Percentiles rank a stretch among this genome's conserved stretches.
phyloP scores from a whole-genome alignment of 2,888 invertebrate species.

The Mythimna loreyi region DNA sequence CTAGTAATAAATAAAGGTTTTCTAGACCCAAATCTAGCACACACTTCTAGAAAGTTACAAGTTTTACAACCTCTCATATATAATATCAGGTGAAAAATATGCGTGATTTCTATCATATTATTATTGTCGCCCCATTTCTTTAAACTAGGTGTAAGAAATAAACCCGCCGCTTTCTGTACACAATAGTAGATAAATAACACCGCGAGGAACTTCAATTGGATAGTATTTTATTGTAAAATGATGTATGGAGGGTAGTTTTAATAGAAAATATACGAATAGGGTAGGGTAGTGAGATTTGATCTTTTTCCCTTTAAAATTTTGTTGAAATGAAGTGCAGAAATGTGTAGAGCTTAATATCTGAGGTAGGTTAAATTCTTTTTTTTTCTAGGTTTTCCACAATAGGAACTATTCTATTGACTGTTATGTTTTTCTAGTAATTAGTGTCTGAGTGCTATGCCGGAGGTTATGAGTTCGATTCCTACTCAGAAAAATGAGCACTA shows the following conservation, averaged over 20 bases:
- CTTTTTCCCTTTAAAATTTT: not conserved
- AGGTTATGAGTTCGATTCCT: no score
- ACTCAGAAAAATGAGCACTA: no score
- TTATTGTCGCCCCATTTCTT: constrained; percentile 20
- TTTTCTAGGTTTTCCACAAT: no score
- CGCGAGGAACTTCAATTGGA: constrained; percentile 49
- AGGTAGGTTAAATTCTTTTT: no score
- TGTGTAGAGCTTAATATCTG: not conserved
- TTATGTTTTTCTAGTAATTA: no score
- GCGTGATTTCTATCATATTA: constrained; percentile 37
- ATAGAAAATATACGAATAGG: constrained; percentile 1
- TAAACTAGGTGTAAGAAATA: constrained; percentile 39
- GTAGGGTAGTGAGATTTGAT: not conserved
- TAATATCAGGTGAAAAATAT: constrained; percentile 36
- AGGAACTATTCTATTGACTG: no score
- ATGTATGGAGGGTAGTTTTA: constrained; percentile 39
- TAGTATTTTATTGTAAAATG: constrained; percentile 43
- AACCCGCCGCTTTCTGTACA: constrained; percentile 19
- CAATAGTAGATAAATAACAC: constrained; percentile 57
- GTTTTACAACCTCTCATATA: not conserved
- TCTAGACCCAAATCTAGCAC: not conserved
- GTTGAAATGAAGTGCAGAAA: not conserved
- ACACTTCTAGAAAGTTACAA: not conserved
- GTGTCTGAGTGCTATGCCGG: no score
- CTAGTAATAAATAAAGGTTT: not conserved